Evolutionary conservation across 2,888 invertebrate species (phyloP), one percentile per base, ranked within the genome.

Genomic region (Cryptosula pallasiana): DNA sequence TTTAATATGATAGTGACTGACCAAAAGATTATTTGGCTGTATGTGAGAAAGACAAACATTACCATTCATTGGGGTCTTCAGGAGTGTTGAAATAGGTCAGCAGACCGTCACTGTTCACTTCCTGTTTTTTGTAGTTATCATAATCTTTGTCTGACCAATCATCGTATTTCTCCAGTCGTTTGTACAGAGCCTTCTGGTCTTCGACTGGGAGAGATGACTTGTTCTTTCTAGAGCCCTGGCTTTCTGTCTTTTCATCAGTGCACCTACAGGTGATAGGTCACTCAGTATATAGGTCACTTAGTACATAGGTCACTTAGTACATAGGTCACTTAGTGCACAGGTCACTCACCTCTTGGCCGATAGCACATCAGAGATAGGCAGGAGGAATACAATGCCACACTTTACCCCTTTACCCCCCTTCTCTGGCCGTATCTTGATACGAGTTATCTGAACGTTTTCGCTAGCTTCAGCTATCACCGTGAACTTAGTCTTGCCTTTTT

Each of bases 391-490:
- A 9, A 70, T 23, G 5, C 70, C 70, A 70, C 70, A 70, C 16
- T 29, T 20, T 3, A 54, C 70, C 2, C 70, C 70, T 36, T 54
- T 70, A 23, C 36, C 70, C 2, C 70, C 70, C 32, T 70, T 70
- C 2, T 20, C 70, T 32, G 63, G 63, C 13, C 63, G 63, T 34
- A 63, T 32, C 9, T 20, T 63, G 32, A 63, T 27, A 63, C 63
- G 63, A 1, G 82, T 82, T n/a, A 83, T 69, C 75, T 81, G 81
- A 23, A 83, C 73, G 71, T 75, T 77, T 23, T 81, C 80, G 20
- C 77, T 71, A 23, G 78, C 77, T 74, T 80, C 80, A 76, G 83
- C 82, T 72, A 82, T 77, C 79, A 83, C 79, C 76, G 82, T 82
- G 23, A 81, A 80, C 71, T 78, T 79, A 5, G 78, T 81, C 70